These are phyloP conservation scores for Trichopoda pennipes DNA, from an alignment of 2,888 invertebrate species.

Conservation along the genomic window DNA sequence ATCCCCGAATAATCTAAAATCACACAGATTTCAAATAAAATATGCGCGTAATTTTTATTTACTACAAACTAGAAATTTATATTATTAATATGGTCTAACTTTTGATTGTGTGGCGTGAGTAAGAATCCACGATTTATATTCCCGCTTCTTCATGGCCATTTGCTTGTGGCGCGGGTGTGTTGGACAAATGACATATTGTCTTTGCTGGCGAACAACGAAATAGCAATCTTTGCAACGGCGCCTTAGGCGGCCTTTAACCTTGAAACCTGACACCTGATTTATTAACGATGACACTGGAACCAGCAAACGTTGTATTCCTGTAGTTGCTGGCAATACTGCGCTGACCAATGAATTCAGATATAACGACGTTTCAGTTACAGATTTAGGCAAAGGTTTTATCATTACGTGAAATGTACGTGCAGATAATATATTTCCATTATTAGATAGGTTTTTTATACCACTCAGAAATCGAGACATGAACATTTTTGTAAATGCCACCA, in stretches of 20 bases:
- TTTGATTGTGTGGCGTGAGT: conserved; percentile 87
- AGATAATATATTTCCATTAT: conserved; percentile 29
- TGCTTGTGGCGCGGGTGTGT: conserved; percentile 91
- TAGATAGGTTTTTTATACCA: conserved; percentile 44
- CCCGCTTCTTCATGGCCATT: conserved; percentile 86
- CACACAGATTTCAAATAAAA: not conserved
- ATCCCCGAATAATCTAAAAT: too few species aligned
- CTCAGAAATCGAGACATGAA: conserved; percentile 58
- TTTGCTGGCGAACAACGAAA: conserved; percentile 85
- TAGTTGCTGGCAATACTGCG: conserved; percentile 27
- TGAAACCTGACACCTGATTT: conserved; percentile 84
- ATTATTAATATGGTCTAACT: conserved; percentile 75
- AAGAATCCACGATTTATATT: conserved; percentile 87
- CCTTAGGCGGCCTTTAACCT: conserved; percentile 86
- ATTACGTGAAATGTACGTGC: conserved; percentile 74
- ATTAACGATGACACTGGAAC: conserved; percentile 75
- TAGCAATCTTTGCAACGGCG: conserved; percentile 91
- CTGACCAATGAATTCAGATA: conserved; percentile 30
- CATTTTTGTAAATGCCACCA: conserved; percentile 75
- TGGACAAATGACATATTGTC: conserved; percentile 88
- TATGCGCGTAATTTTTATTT: not conserved
- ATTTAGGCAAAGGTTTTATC: conserved; percentile 67
- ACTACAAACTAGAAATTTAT: not conserved
- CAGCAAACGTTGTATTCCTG: conserved; percentile 69
- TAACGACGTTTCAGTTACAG: conserved; percentile 39